Conservation (phyloP, 2,113 vertebrate genomes). For the Neotragus moschatus region DNA sequence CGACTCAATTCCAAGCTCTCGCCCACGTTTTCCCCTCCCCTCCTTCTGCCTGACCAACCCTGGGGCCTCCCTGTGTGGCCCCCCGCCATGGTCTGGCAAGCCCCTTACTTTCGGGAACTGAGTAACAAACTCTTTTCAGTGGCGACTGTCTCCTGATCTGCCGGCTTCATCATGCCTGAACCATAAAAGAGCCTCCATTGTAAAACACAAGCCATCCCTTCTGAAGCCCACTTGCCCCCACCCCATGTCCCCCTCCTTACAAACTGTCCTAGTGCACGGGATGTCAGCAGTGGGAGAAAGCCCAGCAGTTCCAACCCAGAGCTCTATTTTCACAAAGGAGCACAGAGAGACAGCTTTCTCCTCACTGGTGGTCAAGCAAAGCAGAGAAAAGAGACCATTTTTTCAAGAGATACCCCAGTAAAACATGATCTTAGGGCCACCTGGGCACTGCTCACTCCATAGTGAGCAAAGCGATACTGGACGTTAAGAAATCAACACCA, state of each 20-base stretch:
- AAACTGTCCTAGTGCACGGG: fast-evolving
- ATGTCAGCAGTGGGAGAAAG: no score
- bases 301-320: neutral
- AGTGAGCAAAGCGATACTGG: neutral
- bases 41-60: neutral
- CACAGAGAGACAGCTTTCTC: neutral
- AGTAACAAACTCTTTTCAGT: neutral
- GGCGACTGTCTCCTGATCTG: fast-evolving
- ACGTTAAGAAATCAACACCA: neutral
- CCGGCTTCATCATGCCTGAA: neutral
- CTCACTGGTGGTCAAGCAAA: neutral
- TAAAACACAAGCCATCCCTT: neutral
- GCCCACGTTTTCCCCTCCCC: neutral
- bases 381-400: neutral
- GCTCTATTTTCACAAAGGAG: neutral
- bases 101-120: neutral
- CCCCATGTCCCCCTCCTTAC: neutral
- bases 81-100: fast-evolving
- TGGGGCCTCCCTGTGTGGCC: fast-evolving
- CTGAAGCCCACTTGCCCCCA: neutral
- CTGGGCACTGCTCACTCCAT: neutral
- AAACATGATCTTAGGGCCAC: fast-evolving
- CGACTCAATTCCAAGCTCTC: neutral
- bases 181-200: neutral
- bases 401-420: neutral